These are phyloP conservation scores for Escarpia spicata DNA, from an alignment of 2,888 invertebrate genomes.

Conservation along the genomic window DNA sequence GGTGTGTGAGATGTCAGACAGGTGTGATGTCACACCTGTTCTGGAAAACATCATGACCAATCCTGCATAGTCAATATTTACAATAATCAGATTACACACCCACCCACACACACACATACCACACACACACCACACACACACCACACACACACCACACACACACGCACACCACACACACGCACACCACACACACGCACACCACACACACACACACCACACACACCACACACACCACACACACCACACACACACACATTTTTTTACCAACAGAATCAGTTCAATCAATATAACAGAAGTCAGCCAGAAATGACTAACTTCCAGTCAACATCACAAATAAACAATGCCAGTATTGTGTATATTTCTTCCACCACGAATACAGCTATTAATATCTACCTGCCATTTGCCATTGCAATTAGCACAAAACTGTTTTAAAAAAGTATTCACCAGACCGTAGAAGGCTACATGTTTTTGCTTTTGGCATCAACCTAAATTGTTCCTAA, in stretches of 20 bases:
- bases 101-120: background rate
- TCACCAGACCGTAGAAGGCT: background rate
- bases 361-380: background rate
- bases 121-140: background rate
- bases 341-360: background rate
- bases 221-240: background rate
- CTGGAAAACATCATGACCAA: too few relatives aligned
- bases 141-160: background rate
- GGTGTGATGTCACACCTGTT: background rate
- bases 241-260: background rate
- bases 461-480: background rate
- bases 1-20: background rate
- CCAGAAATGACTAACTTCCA: background rate
- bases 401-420: background rate
- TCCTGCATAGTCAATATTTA: too few relatives aligned
- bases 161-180: background rate
- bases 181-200: background rate
- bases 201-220: background rate
- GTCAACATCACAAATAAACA: background rate
- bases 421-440: background rate
- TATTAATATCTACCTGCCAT: background rate
- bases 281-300: background rate
- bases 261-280: background rate
- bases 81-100: background rate
- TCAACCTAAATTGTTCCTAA: background rate